A percentile compares a stretch with the other conserved stretches of the same genome.
Evolutionary conservation across 2,888 invertebrate species (phyloP).

Genomic region (Pelosia muscerda): DNA sequence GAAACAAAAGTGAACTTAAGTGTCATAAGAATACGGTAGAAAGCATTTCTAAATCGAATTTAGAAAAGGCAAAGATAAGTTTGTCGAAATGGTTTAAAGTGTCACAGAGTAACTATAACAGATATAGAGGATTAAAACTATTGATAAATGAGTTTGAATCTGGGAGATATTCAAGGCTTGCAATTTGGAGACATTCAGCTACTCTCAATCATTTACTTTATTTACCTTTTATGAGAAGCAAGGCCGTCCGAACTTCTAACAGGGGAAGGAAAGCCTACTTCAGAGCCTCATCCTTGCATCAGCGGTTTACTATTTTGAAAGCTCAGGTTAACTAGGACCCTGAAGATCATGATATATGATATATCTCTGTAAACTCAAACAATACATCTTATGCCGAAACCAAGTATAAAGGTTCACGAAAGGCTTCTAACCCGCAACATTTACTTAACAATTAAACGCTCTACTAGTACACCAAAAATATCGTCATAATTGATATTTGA

Average conservation of each 20-base stretch:
- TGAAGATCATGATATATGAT: neutral
- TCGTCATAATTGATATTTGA: too few relatives aligned
- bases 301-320: neutral
- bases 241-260: neutral
- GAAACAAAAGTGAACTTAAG: slow-evolving; percentile 27
- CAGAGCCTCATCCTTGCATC: neutral
- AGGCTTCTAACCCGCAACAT: too few relatives aligned
- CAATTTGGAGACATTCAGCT: too few relatives aligned
- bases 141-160: slow-evolving; percentile 13
- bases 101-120: slow-evolving; percentile 51
- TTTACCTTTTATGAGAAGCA: too few relatives aligned
- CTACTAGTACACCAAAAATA: too few relatives aligned
- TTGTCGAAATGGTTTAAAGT: slow-evolving; percentile 28
- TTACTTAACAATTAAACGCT: too few relatives aligned
- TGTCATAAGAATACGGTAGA: slow-evolving; percentile 26
- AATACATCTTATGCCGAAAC: too few relatives aligned
- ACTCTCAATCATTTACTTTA: too few relatives aligned
- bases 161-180: neutral
- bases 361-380: too few relatives aligned
- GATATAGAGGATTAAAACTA: slow-evolving; percentile 42
- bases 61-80: slow-evolving; percentile 28
- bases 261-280: neutral
- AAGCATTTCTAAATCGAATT: slow-evolving; percentile 27
- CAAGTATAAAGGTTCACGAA: too few relatives aligned
- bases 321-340: neutral